Evolutionary conservation across 2,888 invertebrate species (phyloP), one percentile per base, ranked within the genome.

Genomic region (Catocala fraxini): DNA sequence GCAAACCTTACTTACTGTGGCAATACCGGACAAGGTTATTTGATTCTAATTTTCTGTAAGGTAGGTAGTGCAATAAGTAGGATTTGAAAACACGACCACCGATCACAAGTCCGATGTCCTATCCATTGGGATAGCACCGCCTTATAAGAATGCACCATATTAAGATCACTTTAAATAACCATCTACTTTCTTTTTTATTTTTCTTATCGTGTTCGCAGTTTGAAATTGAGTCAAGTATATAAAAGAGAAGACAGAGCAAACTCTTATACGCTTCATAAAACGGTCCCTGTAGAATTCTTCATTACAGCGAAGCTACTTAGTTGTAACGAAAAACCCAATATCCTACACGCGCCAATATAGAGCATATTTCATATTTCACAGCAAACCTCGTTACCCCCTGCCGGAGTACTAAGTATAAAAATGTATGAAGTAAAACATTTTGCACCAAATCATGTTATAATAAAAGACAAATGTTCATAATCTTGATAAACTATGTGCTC

Each of bases 401-500:
- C 59, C 10, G 55, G 63, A 71, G 51, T 64, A 52, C 60, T 55
- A 63, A 57, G 53, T 55, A 47, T 59, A 51, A 63, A 71, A 75
- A 68, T 71, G 59, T 72, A 62, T 6, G 15, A 12, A 12, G 58
- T 41, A 15, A 42, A 59, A 63, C 51, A 57, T 66, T 68, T 56
- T 34, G 35, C 49, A 48, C 67, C 41, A 65, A 75, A 78, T 70
- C 60, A 67, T 65, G 60, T 65, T 56, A 68, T 67, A 71, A 78
- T 77, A 73, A 75, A 71, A 76, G 76, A 79, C 74, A 75, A 80
- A 79, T 77, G 78, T 75, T 69, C 68, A 67, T 76, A 76, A 81
- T 81, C 79, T 70, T 74, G 70, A 80, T 79, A 80, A 82, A 81
- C 81, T 81, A 80, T 79, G 70, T 77, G 76, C 77, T 80, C 74